Conservation (phyloP, 2,888 invertebrate genomes). For the Macaria notata region DNA sequence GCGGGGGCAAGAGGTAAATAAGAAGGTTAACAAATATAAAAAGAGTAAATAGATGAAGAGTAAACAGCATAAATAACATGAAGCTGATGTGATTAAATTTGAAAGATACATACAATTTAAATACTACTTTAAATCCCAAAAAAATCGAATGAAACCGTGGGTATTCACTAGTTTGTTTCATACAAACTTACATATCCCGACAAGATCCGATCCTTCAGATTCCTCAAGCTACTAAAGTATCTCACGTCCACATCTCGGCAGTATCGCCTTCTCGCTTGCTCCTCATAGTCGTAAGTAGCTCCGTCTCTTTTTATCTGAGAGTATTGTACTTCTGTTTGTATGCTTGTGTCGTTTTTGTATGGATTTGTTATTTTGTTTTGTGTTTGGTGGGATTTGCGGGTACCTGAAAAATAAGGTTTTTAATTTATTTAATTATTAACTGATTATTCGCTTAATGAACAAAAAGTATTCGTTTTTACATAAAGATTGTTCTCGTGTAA, state of each 20-base stretch:
- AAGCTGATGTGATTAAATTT: too few relatives aligned
- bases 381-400: not conserved
- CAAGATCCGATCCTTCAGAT: slow-evolving; percentile 30
- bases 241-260: slow-evolving; percentile 33
- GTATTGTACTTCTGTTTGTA: slow-evolving; percentile 1
- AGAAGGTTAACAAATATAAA: too few relatives aligned
- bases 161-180: not conserved
- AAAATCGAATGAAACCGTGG: too few relatives aligned
- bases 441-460: too few relatives aligned
- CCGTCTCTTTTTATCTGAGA: slow-evolving; percentile 6
- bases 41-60: too few relatives aligned
- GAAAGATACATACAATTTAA: too few relatives aligned
- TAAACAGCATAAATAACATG: too few relatives aligned
- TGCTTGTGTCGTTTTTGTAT: slow-evolving; percentile 1
- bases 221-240: slow-evolving; percentile 34
- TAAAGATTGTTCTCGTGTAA: too few relatives aligned
- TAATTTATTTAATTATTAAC: too few relatives aligned
- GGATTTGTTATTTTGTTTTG: slow-evolving; percentile 18
- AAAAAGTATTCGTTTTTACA: too few relatives aligned
- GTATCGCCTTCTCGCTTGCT: slow-evolving; percentile 4
- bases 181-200: slow-evolving; percentile 28
- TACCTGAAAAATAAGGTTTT: not conserved
- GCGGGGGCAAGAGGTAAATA: too few relatives aligned
- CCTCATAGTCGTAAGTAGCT: slow-evolving; percentile 17
- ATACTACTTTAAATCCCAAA: too few relatives aligned